Base-by-base conservation (phyloP, 1,140 invertebrate species). In the Varroa destructor region DNA sequence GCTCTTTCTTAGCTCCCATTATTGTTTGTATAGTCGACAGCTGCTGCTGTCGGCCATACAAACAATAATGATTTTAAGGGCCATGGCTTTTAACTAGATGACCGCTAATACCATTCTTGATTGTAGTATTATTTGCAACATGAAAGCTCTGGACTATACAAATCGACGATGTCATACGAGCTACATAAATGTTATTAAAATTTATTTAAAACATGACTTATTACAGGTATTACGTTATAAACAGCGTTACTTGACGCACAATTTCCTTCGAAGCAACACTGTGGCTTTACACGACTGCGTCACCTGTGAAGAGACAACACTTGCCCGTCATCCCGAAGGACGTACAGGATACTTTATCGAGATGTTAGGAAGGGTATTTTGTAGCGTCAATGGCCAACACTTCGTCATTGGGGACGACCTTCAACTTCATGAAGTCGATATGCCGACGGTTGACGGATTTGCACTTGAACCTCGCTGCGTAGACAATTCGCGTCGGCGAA, bases 201-300 rank as follows among this genome's bases (percentile, higher is more conserved):
- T 3, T 51, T 51, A 8, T 3, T 5, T 5, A 51, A 51, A 51
- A 51, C 3, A 51, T 8, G 8, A 51, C 46, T 46, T 40, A 3
- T 40, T 12, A 67, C 61, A 67, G 61, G 61, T 67, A 12, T 43
- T 12, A 37, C 61, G 46, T 40, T 67, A 67, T 37, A 67, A 67
- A 37, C 12, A n/a, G 12, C 61, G 61, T 67, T 67, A 67, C 37
- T 67, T 67, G 61, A 67, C 61, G 61, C 61, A 67, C 46, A 67
- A 67, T 67, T 67, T 25, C 36, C 61, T 67, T 1, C 10, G 61
- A 37, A 67, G 61, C 37, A 67, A 67, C 36, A 67, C 61, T 37
- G 46, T 67, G 12, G 36, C 61, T 12, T 14, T 43, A 37, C 40
- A 40, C 2, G 61, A 67, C 5, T 43, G 61, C 36, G 40, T 40